These are phyloP conservation scores for Drosophila nigromelanica DNA, from an alignment of 1,140 invertebrate species.

Conservation along the genomic window DNA sequence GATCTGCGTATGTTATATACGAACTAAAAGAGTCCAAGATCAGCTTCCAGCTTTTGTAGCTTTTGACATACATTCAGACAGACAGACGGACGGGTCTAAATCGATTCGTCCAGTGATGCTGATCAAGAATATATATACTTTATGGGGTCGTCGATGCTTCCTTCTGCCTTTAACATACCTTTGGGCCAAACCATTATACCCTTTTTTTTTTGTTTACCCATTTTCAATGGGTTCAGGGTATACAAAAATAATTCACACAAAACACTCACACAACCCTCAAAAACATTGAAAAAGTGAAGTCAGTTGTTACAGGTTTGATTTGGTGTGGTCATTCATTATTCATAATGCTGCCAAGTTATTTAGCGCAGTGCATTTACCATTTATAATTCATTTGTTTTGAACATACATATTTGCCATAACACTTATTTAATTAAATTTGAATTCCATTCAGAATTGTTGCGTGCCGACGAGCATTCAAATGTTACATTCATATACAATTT, in stretches of 20 bases:
- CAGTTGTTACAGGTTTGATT: background rate
- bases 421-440: slow-evolving; percentile 14
- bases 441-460: slow-evolving; percentile 10
- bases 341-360: background rate
- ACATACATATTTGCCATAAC: slow-evolving; percentile 8
- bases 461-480: slow-evolving; percentile 9
- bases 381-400: background rate
- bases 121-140: too few species aligned
- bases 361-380: background rate
- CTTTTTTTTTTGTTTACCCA: too few species aligned
- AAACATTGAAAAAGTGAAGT: background rate
- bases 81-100: too few species aligned
- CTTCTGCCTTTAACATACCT: too few species aligned
- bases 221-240: background rate
- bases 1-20: too few species aligned
- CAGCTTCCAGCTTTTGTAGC: too few species aligned
- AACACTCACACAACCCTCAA: background rate
- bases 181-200: too few species aligned
- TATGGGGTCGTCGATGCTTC: too few species aligned
- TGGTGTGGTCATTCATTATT: background rate
- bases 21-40: too few species aligned
- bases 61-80: too few species aligned
- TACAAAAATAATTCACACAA: background rate
- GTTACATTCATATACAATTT: background rate
- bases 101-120: too few species aligned